Evolutionary conservation across 1,140 invertebrate genomes (phyloP), one percentile per base, ranked within the genome.

Genomic region (Drosophila murphyi): DNA sequence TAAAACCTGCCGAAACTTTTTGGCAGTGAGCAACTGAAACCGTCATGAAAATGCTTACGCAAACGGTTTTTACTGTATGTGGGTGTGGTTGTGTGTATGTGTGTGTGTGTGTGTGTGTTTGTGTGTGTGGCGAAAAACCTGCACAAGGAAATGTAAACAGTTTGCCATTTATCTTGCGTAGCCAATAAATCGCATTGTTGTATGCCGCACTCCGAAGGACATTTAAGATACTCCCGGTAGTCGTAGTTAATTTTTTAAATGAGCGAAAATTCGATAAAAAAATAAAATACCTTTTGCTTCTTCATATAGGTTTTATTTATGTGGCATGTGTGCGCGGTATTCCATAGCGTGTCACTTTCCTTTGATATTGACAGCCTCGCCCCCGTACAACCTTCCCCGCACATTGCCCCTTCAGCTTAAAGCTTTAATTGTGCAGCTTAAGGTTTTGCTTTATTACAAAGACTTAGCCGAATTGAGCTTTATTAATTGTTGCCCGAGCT

Each of bases 221-320:
- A 76, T 51, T 72, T 61, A 86, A 87, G 78, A 60, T 60, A 60
- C 57, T 60, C 10, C n/a, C 41, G n/a, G 75, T 73, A 73, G 60
- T 88, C 57, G 64, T 71, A 88, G 82, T 87, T 87, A 88, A 87
- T 87, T 87, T 87, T 87, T 87, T 82, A 87, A 87, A 87, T 87
- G 76, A 87, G 82, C 79, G 20, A 71, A 73, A 73, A 67, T 72
- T 45, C 63, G 60, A 73, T 69, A 48, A 47, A 56, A 20, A 20
- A 20, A 20, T 20, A 20, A 20, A 20, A 65, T 67, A 45, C 34
- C 5, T 10, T 3, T 5, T 51, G 20, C 20, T 10, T 45, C 72
- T 80, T 43, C 39, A 72, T 68, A 54, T 59, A 34, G 39, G 43
- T 45, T 62, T 51, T 60, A 57, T 63, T 54, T 60, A 64, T 69